Evolutionary conservation across 2,888 invertebrate genomes (phyloP), one percentile per base, ranked within the genome.

Genomic region (Chesias legatella): DNA sequence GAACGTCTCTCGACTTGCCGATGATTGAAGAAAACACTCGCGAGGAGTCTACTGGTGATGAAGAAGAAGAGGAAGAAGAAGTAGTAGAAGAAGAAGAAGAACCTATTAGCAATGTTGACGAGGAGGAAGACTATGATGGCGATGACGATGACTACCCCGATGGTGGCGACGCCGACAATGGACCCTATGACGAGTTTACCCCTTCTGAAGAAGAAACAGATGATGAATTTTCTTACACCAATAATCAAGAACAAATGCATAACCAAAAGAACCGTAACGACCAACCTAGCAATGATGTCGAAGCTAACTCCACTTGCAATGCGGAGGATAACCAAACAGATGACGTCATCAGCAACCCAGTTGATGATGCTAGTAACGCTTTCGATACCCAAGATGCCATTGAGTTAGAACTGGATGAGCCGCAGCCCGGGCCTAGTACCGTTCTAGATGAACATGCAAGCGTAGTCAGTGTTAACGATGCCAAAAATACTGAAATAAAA

Each of bases 1-100:
- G 82, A 0, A 65, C 72, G 1, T 84, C 84, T 0, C 59, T 83
- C 1, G 83, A 84, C 42, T 50, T 84, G 20, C 83, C 83, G 0
- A 75, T 74, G 6, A 81, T 81, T 7, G 66, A 68, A 0, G 83
- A 82, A 35, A 72, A 74, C 32, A 46, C 58, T 1, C 56, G 64
- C 2, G 80, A 81, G 23, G 80, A 79, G 7, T 1, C 5, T 3
- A 10, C 7, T 20, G 33, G 20, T 1, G 29, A 10, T 3, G n/a
- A n/a, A n/a, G n/a, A n/a, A n/a, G n/a, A n/a, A n/a, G n/a, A n/a
- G n/a, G n/a, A n/a, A n/a, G n/a, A n/a, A n/a, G n/a, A n/a, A n/a
- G n/a, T n/a, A n/a, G n/a, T n/a, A n/a, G n/a, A n/a, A n/a, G n/a
- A n/a, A n/a, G n/a, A n/a, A n/a, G n/a, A n/a, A n/a, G n/a, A n/a